Conservation (phyloP, 2,113 vertebrate species). For the Zootoca vivipara region DNA sequence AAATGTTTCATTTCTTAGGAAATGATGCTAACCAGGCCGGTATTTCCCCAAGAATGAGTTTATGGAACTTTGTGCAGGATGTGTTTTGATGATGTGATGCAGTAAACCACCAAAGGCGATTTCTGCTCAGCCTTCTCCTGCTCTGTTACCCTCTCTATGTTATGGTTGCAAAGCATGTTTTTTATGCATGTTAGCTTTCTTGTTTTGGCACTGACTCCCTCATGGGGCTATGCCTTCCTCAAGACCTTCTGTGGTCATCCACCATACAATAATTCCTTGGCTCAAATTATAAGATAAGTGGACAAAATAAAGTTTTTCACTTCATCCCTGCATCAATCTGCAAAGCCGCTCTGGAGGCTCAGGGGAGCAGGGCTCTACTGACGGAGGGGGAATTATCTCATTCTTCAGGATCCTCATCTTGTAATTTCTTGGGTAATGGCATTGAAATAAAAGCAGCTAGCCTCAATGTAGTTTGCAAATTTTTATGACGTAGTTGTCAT, state of each 20-base stretch:
- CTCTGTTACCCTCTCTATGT: background rate
- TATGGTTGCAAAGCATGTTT: background rate
- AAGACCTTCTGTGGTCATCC: no score
- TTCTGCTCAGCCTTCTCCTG: background rate
- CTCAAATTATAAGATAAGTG: background rate
- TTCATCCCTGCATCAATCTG: background rate
- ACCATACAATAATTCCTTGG: background rate
- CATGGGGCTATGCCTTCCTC: background rate
- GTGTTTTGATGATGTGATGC: background rate
- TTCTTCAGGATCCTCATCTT: background rate
- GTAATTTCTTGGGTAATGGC: background rate
- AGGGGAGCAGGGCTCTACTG: background rate
- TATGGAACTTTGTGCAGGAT: background rate
- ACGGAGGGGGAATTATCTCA: background rate
- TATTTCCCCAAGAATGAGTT: background rate
- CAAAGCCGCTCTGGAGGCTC: background rate
- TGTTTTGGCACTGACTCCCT: background rate
- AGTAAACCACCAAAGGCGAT: background rate
- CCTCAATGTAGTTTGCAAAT: background rate
- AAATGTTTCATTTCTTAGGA: background rate
- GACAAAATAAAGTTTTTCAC: background rate
- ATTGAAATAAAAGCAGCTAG: background rate
- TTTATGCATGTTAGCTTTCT: background rate
- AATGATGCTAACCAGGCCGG: background rate
- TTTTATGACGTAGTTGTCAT: background rate